These are phyloP conservation scores for Cichladusa arquata DNA, from an alignment of 2,113 vertebrate genomes.

Conservation along the genomic window DNA sequence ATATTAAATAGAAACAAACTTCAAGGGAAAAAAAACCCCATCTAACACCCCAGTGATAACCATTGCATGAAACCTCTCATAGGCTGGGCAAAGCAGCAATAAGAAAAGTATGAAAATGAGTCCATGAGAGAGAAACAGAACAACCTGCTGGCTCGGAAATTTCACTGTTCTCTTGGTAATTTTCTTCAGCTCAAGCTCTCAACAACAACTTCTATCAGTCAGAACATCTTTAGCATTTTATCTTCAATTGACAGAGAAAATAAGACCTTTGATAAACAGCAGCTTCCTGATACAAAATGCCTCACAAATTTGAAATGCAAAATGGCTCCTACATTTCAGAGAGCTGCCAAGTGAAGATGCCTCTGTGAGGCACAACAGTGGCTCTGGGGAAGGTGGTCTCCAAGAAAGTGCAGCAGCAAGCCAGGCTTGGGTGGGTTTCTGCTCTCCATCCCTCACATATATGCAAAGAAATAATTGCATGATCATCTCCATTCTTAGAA, in stretches of 20 bases:
- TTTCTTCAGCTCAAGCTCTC: background rate
- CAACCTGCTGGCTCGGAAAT: background rate
- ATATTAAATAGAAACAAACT: background rate
- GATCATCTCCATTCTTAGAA: background rate
- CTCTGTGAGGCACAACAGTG: background rate
- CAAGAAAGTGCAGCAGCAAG: background rate
- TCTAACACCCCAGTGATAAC: background rate
- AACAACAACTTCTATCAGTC: background rate
- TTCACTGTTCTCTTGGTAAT: background rate
- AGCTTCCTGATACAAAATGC: conserved; percentile 1
- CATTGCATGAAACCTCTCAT: background rate
- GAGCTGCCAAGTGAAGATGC: background rate
- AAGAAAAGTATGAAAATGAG: background rate
- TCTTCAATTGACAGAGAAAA: background rate
- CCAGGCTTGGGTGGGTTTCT: background rate
- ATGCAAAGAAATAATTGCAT: conserved; percentile 3
- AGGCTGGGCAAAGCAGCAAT: background rate
- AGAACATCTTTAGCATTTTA: background rate
- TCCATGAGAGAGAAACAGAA: background rate
- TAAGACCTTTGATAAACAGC: background rate
- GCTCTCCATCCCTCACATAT: background rate
- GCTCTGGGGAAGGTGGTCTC: background rate
- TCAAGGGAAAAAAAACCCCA: background rate
- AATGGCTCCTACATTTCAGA: background rate
- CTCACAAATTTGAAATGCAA: conserved; percentile 11